Base-by-base conservation (phyloP, 2,888 invertebrate species). In the Dendrolimus pini region DNA sequence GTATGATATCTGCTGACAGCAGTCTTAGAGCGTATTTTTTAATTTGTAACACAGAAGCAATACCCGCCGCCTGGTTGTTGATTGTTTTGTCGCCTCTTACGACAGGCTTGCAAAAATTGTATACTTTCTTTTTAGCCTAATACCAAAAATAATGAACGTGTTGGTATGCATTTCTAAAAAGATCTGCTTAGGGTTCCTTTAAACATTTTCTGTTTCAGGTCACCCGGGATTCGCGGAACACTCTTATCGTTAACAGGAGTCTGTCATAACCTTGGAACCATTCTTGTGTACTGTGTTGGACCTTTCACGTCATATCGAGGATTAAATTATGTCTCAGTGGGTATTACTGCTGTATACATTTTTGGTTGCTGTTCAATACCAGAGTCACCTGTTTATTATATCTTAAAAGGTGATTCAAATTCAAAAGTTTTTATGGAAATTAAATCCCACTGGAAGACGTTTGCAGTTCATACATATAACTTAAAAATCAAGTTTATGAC, bases 181-280 rank as follows among this genome's bases (percentile, higher is more conserved):
- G 1, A 18, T 18, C 18, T 18, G 13, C 10, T 42, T 14, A 47
- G 14, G 1, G 9, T 0, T 55, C 18, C 9, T 14, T 55, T 14
- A 12, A 55, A 55, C 7, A 7, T 12, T 7, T 9, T 41, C 10
- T 30, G 42, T 62, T 59, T n/a, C 60, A 65, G 65, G 2, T 65
- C 65, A 1, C 54, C 62, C 13, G 61, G 60, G 41, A 62, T 65
- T 54, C 56, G 65, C 52, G 65, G 65, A 0, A 61, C 58, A 10
- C 53, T 63, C 12, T 9, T 64, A 13, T 57, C 61, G 7, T 54
- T 59, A 3, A 58, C 61, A 53, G 61, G 61, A 1, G 56, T 62
- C 10, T 60, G 57, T 8, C 59, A 59, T 41, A 56, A 60, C 1
- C 12, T 58, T 0, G 65, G 65, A 3, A 53, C 55, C 8, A 53